phyloP scores from a whole-genome alignment of 2,888 invertebrate species.

The Himalopsyche anomala region DNA sequence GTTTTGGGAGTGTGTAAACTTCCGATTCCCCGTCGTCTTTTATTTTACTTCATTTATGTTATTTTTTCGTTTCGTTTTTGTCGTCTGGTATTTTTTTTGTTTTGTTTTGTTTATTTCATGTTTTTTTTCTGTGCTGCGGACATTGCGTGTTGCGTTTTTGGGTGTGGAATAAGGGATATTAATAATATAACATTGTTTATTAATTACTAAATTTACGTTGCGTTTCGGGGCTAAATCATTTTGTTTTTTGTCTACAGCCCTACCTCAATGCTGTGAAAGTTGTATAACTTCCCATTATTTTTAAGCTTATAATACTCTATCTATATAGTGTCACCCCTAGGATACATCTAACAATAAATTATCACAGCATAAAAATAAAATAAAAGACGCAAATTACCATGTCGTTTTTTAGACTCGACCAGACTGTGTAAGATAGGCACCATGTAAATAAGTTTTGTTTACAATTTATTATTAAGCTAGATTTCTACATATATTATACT shows the following conservation, averaged over 20 bases:
- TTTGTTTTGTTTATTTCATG: background rate
- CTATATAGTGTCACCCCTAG: too few relatives aligned
- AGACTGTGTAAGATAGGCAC: too few relatives aligned
- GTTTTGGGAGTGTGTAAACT: slow-evolving; percentile 38
- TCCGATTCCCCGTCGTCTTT: slow-evolving; percentile 41
- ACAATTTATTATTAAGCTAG: too few relatives aligned
- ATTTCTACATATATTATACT: too few relatives aligned
- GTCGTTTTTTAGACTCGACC: too few relatives aligned
- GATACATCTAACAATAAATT: too few relatives aligned
- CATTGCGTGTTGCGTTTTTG: background rate
- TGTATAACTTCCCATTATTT: background rate
- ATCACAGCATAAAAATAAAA: too few relatives aligned
- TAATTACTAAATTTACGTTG: background rate
- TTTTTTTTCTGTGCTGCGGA: background rate
- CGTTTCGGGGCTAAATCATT: background rate
- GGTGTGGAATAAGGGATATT: slow-evolving; percentile 7
- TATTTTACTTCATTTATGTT: slow-evolving; percentile 25
- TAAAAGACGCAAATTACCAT: too few relatives aligned
- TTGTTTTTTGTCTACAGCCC: background rate
- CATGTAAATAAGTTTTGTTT: too few relatives aligned
- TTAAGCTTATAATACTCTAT: background rate
- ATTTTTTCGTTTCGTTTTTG: slow-evolving; percentile 5
- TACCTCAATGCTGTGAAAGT: background rate
- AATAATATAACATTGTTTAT: background rate
- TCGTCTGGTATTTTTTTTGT: slow-evolving; percentile 21